Conservation (phyloP, 2,113 vertebrate species). For the Neopipo cinnamomea region DNA sequence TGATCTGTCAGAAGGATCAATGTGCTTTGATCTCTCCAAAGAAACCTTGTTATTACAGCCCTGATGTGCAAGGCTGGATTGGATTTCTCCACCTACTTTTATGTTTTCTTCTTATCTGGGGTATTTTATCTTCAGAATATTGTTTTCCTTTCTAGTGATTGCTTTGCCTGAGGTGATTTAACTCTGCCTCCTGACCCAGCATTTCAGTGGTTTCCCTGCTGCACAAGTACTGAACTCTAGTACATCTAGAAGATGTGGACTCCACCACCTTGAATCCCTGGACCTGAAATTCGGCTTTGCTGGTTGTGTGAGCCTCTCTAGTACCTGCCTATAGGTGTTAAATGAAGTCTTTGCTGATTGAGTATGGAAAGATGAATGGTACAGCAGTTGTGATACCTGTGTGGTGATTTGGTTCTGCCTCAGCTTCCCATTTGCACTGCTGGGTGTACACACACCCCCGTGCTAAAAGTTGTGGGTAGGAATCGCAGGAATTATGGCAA, state of each 20-base stretch:
- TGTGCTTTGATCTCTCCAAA: not conserved
- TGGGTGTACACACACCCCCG: not conserved
- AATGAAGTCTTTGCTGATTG: not conserved
- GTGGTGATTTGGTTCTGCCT: not conserved
- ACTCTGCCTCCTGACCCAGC: not conserved
- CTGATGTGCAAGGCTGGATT: not conserved
- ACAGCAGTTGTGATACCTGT: not conserved
- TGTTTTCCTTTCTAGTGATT: not conserved
- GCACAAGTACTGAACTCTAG: not conserved
- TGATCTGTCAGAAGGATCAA: not conserved
- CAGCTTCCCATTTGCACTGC: fast-evolving
- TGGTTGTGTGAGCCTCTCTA: not conserved
- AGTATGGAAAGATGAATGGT: not conserved
- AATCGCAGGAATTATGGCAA: not conserved
- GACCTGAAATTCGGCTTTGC: not conserved
- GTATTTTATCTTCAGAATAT: not conserved
- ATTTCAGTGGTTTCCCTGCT: not conserved
- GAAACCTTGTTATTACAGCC: not conserved
- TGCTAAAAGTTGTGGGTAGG: not conserved
- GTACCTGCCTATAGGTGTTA: not conserved
- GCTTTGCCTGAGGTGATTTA: not conserved
- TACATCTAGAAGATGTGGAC: not conserved
- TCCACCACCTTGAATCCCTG: not conserved
- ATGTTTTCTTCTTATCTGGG: not conserved
- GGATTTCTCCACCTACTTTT: not conserved